Evolutionary conservation across 2,888 invertebrate species (phyloP).

Genomic region (Empis livida): DNA sequence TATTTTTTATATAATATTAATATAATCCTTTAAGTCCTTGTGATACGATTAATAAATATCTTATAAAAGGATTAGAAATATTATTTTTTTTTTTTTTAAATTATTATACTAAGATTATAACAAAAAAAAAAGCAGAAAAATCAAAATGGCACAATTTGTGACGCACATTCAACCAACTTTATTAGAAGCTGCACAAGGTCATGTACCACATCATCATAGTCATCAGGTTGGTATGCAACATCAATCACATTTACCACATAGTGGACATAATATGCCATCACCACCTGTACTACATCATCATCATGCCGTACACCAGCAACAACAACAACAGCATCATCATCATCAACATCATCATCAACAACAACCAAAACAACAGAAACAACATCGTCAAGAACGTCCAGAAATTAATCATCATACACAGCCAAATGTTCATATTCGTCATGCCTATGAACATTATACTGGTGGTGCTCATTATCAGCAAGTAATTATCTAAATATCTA

Average conservation of each 20-base stretch:
- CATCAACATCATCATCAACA: constrained; percentile 13
- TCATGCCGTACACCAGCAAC: constrained; percentile 7
- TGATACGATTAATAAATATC: too few relatives aligned
- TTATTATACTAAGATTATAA: too few relatives aligned
- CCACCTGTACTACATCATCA: constrained; percentile 30
- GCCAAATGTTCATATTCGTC: constrained; percentile 8
- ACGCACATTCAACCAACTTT: constrained; percentile 46
- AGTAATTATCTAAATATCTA: too few relatives aligned
- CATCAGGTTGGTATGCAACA: constrained; percentile 37
- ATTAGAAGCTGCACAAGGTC: constrained; percentile 43
- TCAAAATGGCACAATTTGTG: constrained; percentile 46
- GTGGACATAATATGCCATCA: constrained; percentile 37
- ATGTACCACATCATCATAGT: constrained; percentile 41
- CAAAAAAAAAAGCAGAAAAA: background rate
- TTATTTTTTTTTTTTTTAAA: background rate
- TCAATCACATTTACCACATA: constrained; percentile 34
- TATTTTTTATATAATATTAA: too few relatives aligned
- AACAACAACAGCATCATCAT: constrained; percentile 25
- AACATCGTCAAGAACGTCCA: constrained; percentile 15
- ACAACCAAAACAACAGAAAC: constrained; percentile 13
- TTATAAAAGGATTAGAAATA: background rate
- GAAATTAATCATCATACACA: background rate
- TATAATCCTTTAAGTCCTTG: too few relatives aligned
- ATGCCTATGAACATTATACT: constrained; percentile 11
- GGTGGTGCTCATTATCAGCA: constrained; percentile 2